Evolutionary conservation across 1,140 invertebrate species (phyloP).

Genomic region (Colletes gigas): DNA sequence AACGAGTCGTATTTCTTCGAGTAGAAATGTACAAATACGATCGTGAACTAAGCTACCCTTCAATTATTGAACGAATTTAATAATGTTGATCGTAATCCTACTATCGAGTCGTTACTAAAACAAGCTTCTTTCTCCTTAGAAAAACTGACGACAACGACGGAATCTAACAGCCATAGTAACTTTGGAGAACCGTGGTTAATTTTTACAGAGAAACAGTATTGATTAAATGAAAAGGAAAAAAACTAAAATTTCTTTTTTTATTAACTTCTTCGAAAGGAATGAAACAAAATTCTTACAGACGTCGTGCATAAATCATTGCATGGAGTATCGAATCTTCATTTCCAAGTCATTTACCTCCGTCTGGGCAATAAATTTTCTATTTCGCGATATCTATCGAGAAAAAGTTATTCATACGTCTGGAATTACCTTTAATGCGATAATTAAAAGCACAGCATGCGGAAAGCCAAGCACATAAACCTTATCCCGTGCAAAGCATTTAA

Average conservation of each 20-base stretch:
- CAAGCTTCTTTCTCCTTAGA: not conserved
- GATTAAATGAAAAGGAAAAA: too few species aligned
- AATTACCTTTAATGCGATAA: not conserved
- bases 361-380: too few species aligned
- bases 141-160: too few species aligned
- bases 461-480: not conserved
- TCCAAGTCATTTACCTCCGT: too few species aligned
- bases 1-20: not conserved
- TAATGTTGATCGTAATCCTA: not conserved
- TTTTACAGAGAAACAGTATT: not conserved
- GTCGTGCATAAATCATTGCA: too few species aligned
- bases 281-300: too few species aligned
- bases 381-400: too few species aligned
- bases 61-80: not conserved
- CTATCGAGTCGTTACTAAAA: not conserved
- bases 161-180: not conserved
- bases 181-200: slow-evolving; percentile 1
- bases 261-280: too few species aligned
- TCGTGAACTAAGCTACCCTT: not conserved
- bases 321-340: too few species aligned
- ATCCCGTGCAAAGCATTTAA: not conserved
- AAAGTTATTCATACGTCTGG: too few species aligned
- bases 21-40: too few species aligned
- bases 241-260: too few species aligned
- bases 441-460: slow-evolving; percentile 1